phyloP scores from a whole-genome alignment of 1,140 invertebrate genomes.

The Ericerus pela region DNA sequence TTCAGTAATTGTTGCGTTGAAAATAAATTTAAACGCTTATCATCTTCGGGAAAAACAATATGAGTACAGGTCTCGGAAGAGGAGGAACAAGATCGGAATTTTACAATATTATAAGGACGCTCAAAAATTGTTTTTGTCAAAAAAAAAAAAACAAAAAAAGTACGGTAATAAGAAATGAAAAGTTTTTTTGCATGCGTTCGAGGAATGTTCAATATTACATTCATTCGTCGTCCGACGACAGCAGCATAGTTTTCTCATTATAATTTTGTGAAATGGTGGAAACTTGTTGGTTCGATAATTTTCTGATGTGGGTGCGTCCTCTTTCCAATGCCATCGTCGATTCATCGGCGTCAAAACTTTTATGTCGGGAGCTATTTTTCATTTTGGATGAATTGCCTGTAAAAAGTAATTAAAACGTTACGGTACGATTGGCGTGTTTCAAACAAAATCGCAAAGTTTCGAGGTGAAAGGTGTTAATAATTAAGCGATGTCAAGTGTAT shows the following conservation, averaged over 20 bases:
- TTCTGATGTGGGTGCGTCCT: background rate
- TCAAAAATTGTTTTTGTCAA: no score
- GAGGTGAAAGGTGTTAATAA: background rate
- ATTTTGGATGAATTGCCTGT: constrained; percentile 4
- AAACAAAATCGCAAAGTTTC: background rate
- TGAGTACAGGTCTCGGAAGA: no score
- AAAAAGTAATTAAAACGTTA: background rate
- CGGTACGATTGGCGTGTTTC: background rate
- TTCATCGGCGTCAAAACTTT: background rate
- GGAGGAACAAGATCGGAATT: no score
- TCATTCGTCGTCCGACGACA: constrained; percentile 94
- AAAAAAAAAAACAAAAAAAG: no score
- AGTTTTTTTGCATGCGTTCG: no score
- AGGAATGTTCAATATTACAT: no score
- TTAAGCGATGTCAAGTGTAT: background rate
- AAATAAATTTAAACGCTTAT: no score
- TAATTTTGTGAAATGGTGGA: constrained; percentile 47
- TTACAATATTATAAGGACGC: no score
- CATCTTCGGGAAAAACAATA: no score
- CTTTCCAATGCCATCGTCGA: background rate
- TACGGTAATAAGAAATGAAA: no score
- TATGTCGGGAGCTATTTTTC: background rate
- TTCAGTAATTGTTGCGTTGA: no score
- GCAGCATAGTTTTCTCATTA: constrained; percentile 89
- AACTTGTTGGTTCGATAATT: background rate